Conservation (phyloP, 2,113 vertebrate genomes). For the Anser brachyrhynchus region DNA sequence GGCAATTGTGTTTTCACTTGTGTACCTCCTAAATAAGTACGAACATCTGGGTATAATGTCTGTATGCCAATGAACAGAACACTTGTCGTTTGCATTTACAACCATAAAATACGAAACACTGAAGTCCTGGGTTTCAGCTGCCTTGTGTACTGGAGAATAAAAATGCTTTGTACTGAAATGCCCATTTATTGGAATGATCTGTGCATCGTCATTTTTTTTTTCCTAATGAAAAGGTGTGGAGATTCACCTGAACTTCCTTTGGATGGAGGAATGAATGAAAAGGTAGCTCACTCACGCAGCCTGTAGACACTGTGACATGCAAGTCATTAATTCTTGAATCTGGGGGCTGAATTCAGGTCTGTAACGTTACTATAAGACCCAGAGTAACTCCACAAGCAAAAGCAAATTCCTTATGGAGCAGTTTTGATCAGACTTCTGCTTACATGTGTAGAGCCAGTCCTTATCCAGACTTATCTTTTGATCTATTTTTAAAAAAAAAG, state of each 20-base stretch:
- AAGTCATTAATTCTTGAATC: neutral
- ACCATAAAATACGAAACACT: neutral
- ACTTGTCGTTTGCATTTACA: neutral
- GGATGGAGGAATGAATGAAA: neutral
- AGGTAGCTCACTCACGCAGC: neutral
- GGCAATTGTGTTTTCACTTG: neutral
- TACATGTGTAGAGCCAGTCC: neutral
- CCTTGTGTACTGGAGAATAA: neutral
- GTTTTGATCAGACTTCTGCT: neutral
- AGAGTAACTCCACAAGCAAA: constrained; percentile 8
- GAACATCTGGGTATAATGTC: rapidly evolving
- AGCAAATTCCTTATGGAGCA: neutral
- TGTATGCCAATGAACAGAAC: neutral
- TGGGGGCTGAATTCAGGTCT: neutral
- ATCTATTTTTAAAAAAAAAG: constrained; percentile 27
- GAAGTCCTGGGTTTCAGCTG: neutral
- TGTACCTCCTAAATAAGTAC: neutral
- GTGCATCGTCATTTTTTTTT: neutral
- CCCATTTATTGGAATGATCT: neutral
- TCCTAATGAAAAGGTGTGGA: neutral
- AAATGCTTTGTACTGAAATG: neutral
- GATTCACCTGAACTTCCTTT: neutral
- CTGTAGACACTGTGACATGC: neutral
- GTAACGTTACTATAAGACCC: neutral
- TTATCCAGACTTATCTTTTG: neutral